These are phyloP conservation scores for Dendroctonus valens DNA, from an alignment of 1,140 invertebrate species.

Conservation along the genomic window DNA sequence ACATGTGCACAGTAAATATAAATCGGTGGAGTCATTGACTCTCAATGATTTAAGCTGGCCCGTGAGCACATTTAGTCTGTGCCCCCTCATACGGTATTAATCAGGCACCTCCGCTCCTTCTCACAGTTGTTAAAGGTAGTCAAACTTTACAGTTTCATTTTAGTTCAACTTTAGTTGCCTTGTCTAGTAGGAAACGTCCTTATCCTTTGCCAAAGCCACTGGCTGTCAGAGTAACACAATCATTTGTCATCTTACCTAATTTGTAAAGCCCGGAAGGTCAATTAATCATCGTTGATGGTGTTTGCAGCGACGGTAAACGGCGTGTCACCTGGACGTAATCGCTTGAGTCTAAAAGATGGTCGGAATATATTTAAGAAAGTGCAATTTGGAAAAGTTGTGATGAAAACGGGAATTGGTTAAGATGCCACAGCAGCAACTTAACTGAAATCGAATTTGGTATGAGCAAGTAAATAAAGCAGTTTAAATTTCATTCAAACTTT, in stretches of 20 bases:
- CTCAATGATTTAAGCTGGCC: too few species aligned
- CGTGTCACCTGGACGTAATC: slow-evolving; percentile 24
- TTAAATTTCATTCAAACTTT: too few species aligned
- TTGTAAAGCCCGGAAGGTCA: slow-evolving; percentile 20
- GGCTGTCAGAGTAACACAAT: slow-evolving; percentile 18
- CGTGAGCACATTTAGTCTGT: too few species aligned
- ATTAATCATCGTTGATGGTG: slow-evolving; percentile 25
- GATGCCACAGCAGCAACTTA: neutral
- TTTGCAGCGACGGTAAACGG: slow-evolving; percentile 18
- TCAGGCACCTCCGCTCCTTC: too few species aligned
- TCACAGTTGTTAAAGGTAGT: too few species aligned
- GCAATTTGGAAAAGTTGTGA: slow-evolving; percentile 6
- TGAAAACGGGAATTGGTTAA: neutral
- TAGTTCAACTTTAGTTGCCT: neutral
- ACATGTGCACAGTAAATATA: too few species aligned
- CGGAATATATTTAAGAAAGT: slow-evolving; percentile 10
- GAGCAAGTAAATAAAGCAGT: neutral
- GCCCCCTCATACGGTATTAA: too few species aligned
- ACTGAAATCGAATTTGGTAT: neutral
- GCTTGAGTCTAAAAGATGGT: slow-evolving; percentile 1
- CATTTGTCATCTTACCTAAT: slow-evolving; percentile 30
- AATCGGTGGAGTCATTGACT: too few species aligned
- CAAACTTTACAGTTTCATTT: too few species aligned
- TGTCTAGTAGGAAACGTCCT: slow-evolving; percentile 17
- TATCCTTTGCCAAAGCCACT: slow-evolving; percentile 5